Base-by-base conservation (phyloP, 2,888 invertebrate genomes). In the Lithophane leautieri region DNA sequence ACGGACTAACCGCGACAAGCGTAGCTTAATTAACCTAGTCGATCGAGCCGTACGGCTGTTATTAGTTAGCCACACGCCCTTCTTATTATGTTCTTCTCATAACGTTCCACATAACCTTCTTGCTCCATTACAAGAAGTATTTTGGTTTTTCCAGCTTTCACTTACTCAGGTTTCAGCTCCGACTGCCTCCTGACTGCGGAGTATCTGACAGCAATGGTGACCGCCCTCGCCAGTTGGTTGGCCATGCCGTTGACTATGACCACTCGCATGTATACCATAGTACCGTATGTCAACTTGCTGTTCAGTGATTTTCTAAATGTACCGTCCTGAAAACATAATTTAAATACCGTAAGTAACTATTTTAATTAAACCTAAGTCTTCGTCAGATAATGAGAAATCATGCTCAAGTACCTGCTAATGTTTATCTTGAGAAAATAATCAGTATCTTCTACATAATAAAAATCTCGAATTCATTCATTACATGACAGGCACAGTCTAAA, bases 261-360 rank as follows among this genome's bases (percentile, higher is more conserved):
- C 1, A 99, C 98, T 70, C 99, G 97, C 0, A 99, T 98, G 92
- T 98, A 98, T 92, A 99, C 98, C 99, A 99, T 99, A 0, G 98
- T 98, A 11, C 98, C 99, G 90, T 99, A 99, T 0, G 98, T 98
- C 60, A 99, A 94, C 91, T 99, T 98, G 79, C 97, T 97, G 89
- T 98, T 98, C 7, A 97, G 97, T 0, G 98, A 97, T 78, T 98
- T 97, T 22, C 98, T 97, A 91, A 98, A 99, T 0, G 98, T 98
- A 7, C 99, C 99, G 92, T 99, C 98, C 96, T 98, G 91, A 9
- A 12, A 42, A 34, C 34, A 34, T 6, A 34, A 34, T 34, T 34
- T 34, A 4, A 34, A 34, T 34, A 34, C 34, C 34, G 6, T 34
- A 34, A 34, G 34, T 34, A 34, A 34, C 34, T 6, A 34, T 34